These are phyloP conservation scores for Spea hammondii DNA, from an alignment of 2,797 vertebrate species.

Conservation along the genomic window DNA sequence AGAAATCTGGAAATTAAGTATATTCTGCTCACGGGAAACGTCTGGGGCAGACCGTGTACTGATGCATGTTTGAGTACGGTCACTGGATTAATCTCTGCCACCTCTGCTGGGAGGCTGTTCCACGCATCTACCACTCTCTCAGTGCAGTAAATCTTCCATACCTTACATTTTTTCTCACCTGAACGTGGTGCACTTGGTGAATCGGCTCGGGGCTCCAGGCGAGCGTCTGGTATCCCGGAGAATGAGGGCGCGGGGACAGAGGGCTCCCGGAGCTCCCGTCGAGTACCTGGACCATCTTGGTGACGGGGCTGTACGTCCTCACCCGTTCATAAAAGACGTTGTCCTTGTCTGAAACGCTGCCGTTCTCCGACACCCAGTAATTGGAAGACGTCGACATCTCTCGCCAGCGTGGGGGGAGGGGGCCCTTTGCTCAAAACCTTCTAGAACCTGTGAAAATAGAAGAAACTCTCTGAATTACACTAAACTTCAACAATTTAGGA, in stretches of 20 bases:
- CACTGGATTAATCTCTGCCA: too few relatives aligned
- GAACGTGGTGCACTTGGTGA: conserved; percentile 59
- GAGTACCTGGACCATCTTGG: conserved; percentile 62
- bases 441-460: conserved; percentile 11
- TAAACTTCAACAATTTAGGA: too few relatives aligned
- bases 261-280: conserved; percentile 55
- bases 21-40: too few relatives aligned
- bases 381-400: conserved; percentile 41
- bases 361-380: conserved; percentile 41
- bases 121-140: too few relatives aligned
- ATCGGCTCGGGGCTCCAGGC: conserved; percentile 57
- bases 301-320: conserved; percentile 69
- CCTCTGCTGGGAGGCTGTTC: too few relatives aligned
- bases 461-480: neutral
- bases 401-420: neutral
- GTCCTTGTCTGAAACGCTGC: conserved; percentile 52
- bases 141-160: too few relatives aligned
- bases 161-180: neutral
- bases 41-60: too few relatives aligned
- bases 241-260: conserved; percentile 56
- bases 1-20: too few relatives aligned
- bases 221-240: conserved; percentile 60
- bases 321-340: conserved; percentile 63
- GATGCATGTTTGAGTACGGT: too few relatives aligned
- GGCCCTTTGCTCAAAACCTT: conserved; percentile 1